Evolutionary conservation across 2,113 vertebrate species (phyloP), one percentile per base, ranked within the genome.

Genomic region (Cygnus buccinator): DNA sequence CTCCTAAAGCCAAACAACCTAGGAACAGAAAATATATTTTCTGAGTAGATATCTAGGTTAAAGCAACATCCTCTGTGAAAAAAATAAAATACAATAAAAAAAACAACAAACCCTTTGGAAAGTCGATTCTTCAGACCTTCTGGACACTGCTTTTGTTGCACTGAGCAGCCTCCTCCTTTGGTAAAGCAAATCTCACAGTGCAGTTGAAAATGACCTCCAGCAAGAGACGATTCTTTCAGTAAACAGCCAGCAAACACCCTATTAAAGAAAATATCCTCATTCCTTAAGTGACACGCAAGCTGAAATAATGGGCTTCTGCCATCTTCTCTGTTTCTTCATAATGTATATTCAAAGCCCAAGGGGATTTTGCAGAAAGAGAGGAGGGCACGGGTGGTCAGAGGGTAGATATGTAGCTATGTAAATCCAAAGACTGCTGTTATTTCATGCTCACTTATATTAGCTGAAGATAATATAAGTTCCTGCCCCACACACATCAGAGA

Each of bases 1-100:
- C 71, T 78, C 72, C 29, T 71, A 22, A 91, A 91, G 94, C 90
- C 71, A 94, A 95, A 91, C 89, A 96, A 93, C 52, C 61, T 59
- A 79, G 59, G 77, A 95, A 85, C 43, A 90, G 78, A 95, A 95
- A 93, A 92, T 84, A 55, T 48, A 83, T 95, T 89, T 94, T 95
- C 58, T 75, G 81, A 75, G 87, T 52, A 87, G 61, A 84, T 87
- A 91, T 44, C 31, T 89, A 46, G 80, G 93, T 87, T 94, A 87
- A 93, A 93, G 57, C 57, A 89, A 94, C 83, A 87, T 94, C 87
- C 91, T 91, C 66, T 88, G 29, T 39, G 5, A 17, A 74, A 95
- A 41, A 52, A 46, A 20, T 20, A 48, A 21, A 48, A 48, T 48
- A 48, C 20, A 48, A 48, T 11, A 48, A 48, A 48, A 50, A 22